phyloP scores from a whole-genome alignment of 35 echinoderm and acorn worm species.

The Anneissia japonica region DNA sequence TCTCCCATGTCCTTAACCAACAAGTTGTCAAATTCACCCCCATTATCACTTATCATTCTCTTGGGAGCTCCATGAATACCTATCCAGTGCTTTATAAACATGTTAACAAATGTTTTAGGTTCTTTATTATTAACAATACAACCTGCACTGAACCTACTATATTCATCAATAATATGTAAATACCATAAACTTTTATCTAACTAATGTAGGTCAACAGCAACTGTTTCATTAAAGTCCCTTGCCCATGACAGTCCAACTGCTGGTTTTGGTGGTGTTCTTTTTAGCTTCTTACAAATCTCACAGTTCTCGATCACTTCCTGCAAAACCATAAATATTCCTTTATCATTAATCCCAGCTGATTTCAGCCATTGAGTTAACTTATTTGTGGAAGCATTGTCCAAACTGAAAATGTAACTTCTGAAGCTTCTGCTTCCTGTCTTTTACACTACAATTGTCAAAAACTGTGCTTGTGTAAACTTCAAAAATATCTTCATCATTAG shows the following conservation, averaged over 20 bases:
- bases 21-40: constrained; percentile 16
- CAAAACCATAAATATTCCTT: neutral
- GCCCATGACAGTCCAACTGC: constrained; percentile 19
- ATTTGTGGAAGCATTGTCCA: too few species aligned
- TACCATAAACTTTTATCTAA: neutral
- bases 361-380: too few species aligned
- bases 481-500: too few species aligned
- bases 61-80: constrained; percentile 31
- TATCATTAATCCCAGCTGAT: neutral
- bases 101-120: constrained; percentile 4
- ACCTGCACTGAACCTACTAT: constrained; percentile 11
- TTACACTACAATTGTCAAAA: too few species aligned
- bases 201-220: constrained; percentile 19
- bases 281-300: constrained; percentile 12
- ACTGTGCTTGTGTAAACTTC: too few species aligned
- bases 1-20: constrained; percentile 15
- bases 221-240: constrained; percentile 35
- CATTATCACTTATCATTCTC: constrained; percentile 25
- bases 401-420: constrained; percentile 1
- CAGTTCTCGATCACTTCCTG: constrained; percentile 11
- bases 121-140: constrained; percentile 5
- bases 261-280: constrained; percentile 12
- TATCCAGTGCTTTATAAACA: constrained; percentile 20
- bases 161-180: constrained; percentile 36
- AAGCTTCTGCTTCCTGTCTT: too few species aligned